These are phyloP conservation scores for Porites lobata DNA, from an alignment of 92 coral and sea anemone genomes.

Conservation along the genomic window DNA sequence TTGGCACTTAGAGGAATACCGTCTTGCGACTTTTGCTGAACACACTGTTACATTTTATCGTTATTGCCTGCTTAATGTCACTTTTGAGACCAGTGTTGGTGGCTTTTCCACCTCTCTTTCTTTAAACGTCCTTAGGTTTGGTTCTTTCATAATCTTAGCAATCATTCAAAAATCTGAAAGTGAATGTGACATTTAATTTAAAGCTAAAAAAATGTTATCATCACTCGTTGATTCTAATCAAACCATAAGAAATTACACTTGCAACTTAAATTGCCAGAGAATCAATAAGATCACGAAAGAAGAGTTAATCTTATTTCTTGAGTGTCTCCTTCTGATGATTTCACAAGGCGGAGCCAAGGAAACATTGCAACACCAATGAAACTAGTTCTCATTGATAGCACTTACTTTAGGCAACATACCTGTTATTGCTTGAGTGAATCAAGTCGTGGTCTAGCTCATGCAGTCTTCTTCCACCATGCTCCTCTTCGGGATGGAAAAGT, in stretches of 20 bases:
- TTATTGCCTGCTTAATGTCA: conserved; percentile 20
- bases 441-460: conserved; percentile 56
- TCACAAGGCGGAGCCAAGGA: conserved; percentile 16
- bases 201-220: not conserved
- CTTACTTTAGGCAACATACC: conserved; percentile 20
- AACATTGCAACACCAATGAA: not conserved
- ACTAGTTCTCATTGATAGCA: conserved; percentile 13
- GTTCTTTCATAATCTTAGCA: conserved; percentile 34
- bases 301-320: not conserved
- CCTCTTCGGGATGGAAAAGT: conserved; percentile 50
- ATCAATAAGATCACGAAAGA: not conserved
- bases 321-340: not conserved
- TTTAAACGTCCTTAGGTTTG: conserved; percentile 6
- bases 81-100: conserved; percentile 12
- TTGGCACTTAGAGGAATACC: conserved; percentile 5
- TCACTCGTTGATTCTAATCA: conserved; percentile 1
- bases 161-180: conserved; percentile 48
- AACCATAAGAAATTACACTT: not conserved
- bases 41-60: conserved; percentile 28
- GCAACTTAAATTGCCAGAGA: no score
- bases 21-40: not conserved
- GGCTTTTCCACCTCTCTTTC: conserved; percentile 9
- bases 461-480: conserved; percentile 42
- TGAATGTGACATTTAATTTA: not conserved
- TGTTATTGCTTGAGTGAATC: conserved; percentile 39